phyloP scores from a whole-genome alignment of 2,888 invertebrate genomes.

The Cylloceria caligata region DNA sequence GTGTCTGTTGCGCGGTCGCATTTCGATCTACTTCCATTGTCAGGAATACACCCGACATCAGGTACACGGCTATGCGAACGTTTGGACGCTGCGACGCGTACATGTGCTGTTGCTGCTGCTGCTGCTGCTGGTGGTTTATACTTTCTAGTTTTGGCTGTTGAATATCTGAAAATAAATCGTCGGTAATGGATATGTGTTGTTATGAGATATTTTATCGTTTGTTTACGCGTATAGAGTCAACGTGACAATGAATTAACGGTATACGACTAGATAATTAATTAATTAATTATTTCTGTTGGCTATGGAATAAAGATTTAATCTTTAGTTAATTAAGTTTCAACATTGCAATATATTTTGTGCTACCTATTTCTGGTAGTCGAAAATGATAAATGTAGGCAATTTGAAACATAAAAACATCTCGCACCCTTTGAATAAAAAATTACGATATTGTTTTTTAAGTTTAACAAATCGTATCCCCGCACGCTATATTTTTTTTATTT shows the following conservation, averaged over 20 bases:
- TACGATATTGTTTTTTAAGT: no score
- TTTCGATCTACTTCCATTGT: constrained; percentile 94
- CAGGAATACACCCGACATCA: constrained; percentile 93
- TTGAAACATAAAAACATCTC: no score
- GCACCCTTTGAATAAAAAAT: no score
- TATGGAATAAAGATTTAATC: no score
- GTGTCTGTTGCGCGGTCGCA: constrained; percentile 87
- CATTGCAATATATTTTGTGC: not conserved
- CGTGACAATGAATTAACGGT: no score
- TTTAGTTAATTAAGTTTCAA: not conserved
- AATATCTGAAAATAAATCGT: constrained; percentile 56
- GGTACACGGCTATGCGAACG: constrained; percentile 87
- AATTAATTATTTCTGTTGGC: not conserved
- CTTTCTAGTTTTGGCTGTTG: constrained; percentile 64
- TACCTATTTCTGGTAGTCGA: no score
- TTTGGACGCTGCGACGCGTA: constrained; percentile 69
- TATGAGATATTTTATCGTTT: no score
- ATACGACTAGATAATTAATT: not conserved
- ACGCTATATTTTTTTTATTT: no score
- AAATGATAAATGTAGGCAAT: no score
- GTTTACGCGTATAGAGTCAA: no score
- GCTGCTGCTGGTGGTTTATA: constrained; percentile 58
- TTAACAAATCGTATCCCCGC: no score
- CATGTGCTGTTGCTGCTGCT: constrained; percentile 37
- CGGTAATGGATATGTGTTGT: not conserved